Conservation (phyloP, 1,140 invertebrate genomes). For the Drosophila kanapiae region DNA sequence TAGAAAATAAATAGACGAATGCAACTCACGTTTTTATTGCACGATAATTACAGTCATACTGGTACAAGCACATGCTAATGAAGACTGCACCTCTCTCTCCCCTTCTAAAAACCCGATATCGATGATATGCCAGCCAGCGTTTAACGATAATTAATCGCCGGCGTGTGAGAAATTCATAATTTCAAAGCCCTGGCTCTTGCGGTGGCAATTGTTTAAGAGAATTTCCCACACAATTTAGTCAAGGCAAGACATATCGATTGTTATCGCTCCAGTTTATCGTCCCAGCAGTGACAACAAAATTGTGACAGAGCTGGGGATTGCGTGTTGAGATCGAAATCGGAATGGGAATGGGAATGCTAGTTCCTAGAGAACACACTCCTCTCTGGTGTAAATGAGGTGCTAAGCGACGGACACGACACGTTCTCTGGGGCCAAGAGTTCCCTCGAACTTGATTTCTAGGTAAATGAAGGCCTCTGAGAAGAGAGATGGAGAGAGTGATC, state of each 20-base stretch:
- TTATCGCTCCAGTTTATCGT: constrained; percentile 38
- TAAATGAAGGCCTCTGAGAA: constrained; percentile 28
- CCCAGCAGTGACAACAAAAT: constrained; percentile 20
- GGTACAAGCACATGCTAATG: constrained; percentile 61
- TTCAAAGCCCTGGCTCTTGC: constrained; percentile 8
- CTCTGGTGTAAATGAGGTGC: constrained; percentile 58
- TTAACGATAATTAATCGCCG: constrained; percentile 74
- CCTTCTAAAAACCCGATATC: constrained; percentile 36
- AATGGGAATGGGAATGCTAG: constrained; percentile 25
- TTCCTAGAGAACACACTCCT: constrained; percentile 11
- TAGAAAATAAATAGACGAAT: constrained; percentile 41
- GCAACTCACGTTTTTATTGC: constrained; percentile 77
- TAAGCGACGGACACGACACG: constrained; percentile 51
- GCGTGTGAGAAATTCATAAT: constrained; percentile 77
- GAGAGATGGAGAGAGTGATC: not conserved
- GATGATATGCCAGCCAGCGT: constrained; percentile 65
- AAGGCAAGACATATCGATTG: constrained; percentile 13
- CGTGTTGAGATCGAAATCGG: constrained; percentile 31
- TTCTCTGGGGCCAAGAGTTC: constrained; percentile 11
- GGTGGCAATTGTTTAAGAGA: constrained; percentile 33
- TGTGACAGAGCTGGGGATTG: constrained; percentile 32
- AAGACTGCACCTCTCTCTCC: constrained; percentile 14
- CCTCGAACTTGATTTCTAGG: constrained; percentile 60
- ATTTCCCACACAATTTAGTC: constrained; percentile 56
- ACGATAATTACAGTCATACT: constrained; percentile 66